Evolutionary conservation across 1,140 invertebrate species (phyloP).

Genomic region (Listronotus bonariensis): DNA sequence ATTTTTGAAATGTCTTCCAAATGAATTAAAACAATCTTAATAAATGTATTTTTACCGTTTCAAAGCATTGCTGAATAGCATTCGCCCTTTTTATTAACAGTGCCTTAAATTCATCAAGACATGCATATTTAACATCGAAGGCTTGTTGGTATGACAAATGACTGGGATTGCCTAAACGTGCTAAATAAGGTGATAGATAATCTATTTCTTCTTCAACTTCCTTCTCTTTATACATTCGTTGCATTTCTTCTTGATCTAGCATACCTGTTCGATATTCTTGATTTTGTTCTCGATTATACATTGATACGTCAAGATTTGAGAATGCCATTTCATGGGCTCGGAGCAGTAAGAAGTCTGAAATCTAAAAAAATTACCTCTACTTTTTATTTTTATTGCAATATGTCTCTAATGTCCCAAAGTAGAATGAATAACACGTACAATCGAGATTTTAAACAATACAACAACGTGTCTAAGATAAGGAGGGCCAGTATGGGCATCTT

Average conservation of each 20-base stretch:
- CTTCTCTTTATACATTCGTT: slow-evolving; percentile 45
- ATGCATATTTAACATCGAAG: slow-evolving; percentile 55
- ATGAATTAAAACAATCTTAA: too few species aligned
- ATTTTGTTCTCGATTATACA: slow-evolving; percentile 64
- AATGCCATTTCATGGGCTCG: slow-evolving; percentile 56
- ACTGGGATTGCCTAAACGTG: slow-evolving; percentile 56
- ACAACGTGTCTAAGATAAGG: too few species aligned
- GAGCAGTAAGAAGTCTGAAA: slow-evolving; percentile 55
- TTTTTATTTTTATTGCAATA: too few species aligned
- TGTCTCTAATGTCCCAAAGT: too few species aligned
- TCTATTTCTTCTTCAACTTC: slow-evolving; percentile 54
- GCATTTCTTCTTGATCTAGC: slow-evolving; percentile 49
- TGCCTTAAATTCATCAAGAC: slow-evolving; percentile 63
- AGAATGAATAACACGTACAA: too few species aligned
- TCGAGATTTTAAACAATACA: too few species aligned
- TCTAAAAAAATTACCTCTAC: neutral
- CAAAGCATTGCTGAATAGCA: slow-evolving; percentile 60
- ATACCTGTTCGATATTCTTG: slow-evolving; percentile 56
- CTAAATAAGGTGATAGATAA: slow-evolving; percentile 64
- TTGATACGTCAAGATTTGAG: slow-evolving; percentile 57
- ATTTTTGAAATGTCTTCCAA: too few species aligned
- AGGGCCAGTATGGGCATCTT: too few species aligned
- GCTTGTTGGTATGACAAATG: slow-evolving; percentile 55
- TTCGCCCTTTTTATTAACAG: slow-evolving; percentile 59
- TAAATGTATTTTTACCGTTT: slow-evolving; percentile 52